Percentiles rank a stretch among this genome's conserved stretches.
These are phyloP conservation scores for Phoxinus dragarum DNA, from an alignment of 2,797 vertebrate genomes.

Conservation along the genomic window DNA sequence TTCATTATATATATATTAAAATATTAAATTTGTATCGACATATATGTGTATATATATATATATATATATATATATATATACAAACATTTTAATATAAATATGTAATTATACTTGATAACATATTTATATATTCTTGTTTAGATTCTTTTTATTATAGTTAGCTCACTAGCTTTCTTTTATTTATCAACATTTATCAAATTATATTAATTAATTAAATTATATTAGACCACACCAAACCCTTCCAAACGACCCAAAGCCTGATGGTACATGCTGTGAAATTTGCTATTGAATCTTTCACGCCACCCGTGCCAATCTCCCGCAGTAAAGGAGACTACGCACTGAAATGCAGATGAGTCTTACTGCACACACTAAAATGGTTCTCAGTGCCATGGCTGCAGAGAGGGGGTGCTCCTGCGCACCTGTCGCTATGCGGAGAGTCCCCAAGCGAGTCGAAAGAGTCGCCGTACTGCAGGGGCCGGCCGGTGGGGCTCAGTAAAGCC, in stretches of 20 bases:
- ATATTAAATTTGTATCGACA: too few relatives aligned
- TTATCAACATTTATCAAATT: not conserved
- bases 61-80: not conserved
- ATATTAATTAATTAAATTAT: not conserved
- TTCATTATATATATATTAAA: too few relatives aligned
- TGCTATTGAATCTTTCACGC: conserved; percentile 67
- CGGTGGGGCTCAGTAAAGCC: conserved; percentile 84
- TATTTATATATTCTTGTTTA: too few relatives aligned
- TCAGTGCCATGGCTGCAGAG: conserved; percentile 66
- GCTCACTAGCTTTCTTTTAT: not conserved
- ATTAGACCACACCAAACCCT: not conserved
- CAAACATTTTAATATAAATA: too few relatives aligned
- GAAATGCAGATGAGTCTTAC: conserved; percentile 43
- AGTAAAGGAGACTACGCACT: not conserved
- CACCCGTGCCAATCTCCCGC: conserved; percentile 29
- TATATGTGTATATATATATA: not conserved
- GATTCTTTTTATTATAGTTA: not conserved
- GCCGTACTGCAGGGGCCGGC: conserved; percentile 83
- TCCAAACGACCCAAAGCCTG: not conserved
- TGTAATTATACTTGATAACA: too few relatives aligned
- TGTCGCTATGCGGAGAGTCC: conserved; percentile 97
- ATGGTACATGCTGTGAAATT: conserved; percentile 53
- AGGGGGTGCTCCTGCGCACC: conserved; percentile 77
- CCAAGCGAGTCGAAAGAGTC: conserved; percentile 94
- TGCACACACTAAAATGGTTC: conserved; percentile 51